These are phyloP conservation scores for Choloepus didactylus DNA, from an alignment of 2,797 vertebrate species.

Conservation along the genomic window DNA sequence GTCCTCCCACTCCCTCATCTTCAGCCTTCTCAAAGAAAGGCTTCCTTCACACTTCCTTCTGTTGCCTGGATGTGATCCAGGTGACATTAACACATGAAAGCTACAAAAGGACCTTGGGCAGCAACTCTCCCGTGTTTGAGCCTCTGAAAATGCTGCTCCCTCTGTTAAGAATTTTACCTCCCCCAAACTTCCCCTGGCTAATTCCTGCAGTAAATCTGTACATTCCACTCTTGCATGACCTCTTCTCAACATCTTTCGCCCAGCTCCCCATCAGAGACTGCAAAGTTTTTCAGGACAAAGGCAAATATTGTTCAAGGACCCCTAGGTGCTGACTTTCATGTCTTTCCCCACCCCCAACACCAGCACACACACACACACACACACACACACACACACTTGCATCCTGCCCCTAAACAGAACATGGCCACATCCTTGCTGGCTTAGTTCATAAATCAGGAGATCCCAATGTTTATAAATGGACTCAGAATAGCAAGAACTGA, in stretches of 20 bases:
- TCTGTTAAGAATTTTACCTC: neutral
- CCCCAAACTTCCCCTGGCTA: neutral
- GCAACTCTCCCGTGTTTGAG: neutral
- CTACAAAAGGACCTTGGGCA: neutral
- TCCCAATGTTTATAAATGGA: neutral
- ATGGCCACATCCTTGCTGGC: neutral
- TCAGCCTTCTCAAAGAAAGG: neutral
- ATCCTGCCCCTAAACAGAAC: neutral
- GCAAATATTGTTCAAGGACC: neutral
- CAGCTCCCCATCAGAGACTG: neutral
- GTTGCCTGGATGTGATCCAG: neutral
- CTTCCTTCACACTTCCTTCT: neutral
- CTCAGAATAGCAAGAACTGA: neutral
- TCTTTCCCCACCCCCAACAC: neutral
- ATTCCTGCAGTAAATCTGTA: neutral
- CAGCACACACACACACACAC: neutral
- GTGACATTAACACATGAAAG: neutral
- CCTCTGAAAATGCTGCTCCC: neutral
- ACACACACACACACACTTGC: neutral
- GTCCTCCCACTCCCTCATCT: neutral
- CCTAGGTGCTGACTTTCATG: neutral
- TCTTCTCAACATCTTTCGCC: slow-evolving; percentile 20
- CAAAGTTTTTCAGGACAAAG: neutral
- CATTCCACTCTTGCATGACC: slow-evolving; percentile 20
- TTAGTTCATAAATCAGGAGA: neutral